Percentiles rank a stretch among this genome's conserved stretches.
Conservation (phyloP, 2,888 invertebrate species). For the Ophonus ardosiacus region DNA sequence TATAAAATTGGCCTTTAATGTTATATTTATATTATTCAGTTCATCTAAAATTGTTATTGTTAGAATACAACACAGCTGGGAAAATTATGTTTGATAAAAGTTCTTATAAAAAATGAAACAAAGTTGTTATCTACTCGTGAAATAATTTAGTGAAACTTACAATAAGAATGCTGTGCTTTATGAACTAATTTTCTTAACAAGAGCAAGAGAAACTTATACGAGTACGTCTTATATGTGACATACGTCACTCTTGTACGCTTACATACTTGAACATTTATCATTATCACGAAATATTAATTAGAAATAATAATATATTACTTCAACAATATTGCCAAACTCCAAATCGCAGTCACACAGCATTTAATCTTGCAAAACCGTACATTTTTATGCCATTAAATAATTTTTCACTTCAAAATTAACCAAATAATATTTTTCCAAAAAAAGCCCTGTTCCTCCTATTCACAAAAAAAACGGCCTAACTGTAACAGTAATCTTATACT, state of each 20-base stretch:
- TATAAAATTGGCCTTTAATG: no score
- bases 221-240: not conserved
- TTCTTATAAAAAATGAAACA: no score
- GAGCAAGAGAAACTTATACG: not conserved
- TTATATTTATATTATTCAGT: no score
- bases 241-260: not conserved
- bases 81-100: no score
- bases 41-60: no score
- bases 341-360: no score
- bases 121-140: not conserved
- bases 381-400: no score
- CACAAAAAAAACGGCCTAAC: not conserved
- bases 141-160: constrained; percentile 4
- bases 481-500: not conserved
- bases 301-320: not conserved
- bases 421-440: no score
- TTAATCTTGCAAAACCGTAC: no score
- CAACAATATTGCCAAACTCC: not conserved
- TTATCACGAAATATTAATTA: constrained; percentile 10
- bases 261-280: not conserved
- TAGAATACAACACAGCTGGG: no score
- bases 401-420: no score
- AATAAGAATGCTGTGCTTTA: not conserved
- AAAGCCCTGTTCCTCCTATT: no score
- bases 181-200: constrained; percentile 1